Evolutionary conservation across 2,888 invertebrate genomes (phyloP), one percentile per base, ranked within the genome.

Genomic region (Leptopilina syphax): DNA sequence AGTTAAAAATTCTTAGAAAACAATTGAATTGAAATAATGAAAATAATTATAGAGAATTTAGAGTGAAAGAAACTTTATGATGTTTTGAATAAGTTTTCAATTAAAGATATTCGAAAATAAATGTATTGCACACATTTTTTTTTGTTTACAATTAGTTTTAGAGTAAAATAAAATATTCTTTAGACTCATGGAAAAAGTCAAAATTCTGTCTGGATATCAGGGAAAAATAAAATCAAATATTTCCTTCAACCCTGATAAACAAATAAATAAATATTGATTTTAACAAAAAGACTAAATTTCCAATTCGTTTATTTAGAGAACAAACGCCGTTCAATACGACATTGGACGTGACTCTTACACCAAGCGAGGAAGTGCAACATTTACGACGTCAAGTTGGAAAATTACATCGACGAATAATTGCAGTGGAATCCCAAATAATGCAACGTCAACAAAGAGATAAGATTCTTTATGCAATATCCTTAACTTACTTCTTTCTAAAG

Each of bases 361-460:
- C 96, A 83, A 93, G 94, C 65, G 97, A 97, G 92, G 97, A 97
- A 92, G 93, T 97, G 79, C 94, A 96, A 67, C 96, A 97, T 92
- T 93, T 98, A 87, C 94, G 97, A 82, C 94, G 96, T 76, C 98
- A 98, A 92, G 94, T 98, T 88, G 96, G 96, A 34, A 97, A 97
- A 91, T 91, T 98, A 83, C 97, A 97, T 91, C 94, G 97, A 73
- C 95, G 98, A 27, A 96, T 98, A 9, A 95, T 97, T 93, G 95
- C 96, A 7, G 94, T 98, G 83, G 98, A 98, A 92, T 94, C 97
- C 82, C 97, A 98, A 88, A 96, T 96, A 90, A 93, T 96, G 86
- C 96, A 96, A 89, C 94, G 97, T 81, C 95, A 96, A 87, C 97
- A 98, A 90, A 95, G 96, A 85, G 98, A 98, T 89, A 96, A 97